Evolutionary conservation across 2,797 vertebrate genomes (phyloP).

Genomic region (Australoheros facetus): DNA sequence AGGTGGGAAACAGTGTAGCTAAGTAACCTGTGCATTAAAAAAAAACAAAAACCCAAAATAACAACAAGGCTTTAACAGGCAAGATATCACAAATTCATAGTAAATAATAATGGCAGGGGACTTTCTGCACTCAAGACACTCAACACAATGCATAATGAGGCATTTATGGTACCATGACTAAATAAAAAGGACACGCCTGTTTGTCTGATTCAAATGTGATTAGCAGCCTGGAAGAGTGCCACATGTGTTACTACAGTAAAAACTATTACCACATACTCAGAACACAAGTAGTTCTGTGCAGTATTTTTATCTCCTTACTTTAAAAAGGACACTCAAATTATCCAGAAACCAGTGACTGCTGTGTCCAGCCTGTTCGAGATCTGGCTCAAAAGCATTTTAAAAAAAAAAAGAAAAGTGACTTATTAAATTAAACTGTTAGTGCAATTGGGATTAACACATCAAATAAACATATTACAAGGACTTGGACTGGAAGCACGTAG

Average conservation of each 20-base stretch:
- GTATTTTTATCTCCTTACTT: not conserved
- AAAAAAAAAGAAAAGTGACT: conserved; percentile 43
- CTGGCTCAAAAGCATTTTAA: conserved; percentile 23
- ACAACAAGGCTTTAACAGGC: not conserved
- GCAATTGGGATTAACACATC: conserved; percentile 54
- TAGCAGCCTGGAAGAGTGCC: conserved; percentile 16
- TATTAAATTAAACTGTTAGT: conserved; percentile 57
- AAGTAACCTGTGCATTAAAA: conserved; percentile 43
- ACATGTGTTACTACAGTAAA: not conserved
- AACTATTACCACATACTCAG: not conserved
- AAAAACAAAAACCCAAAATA: conserved; percentile 31
- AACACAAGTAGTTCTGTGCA: not conserved
- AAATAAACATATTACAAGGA: conserved; percentile 53
- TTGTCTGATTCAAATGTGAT: conserved; percentile 57
- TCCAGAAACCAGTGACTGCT: conserved; percentile 22
- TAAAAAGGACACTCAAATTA: conserved; percentile 17
- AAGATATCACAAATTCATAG: conserved; percentile 34
- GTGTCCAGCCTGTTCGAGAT: conserved; percentile 42
- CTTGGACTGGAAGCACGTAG: conserved; percentile 21
- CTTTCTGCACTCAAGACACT: conserved; percentile 19
- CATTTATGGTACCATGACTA: conserved; percentile 35
- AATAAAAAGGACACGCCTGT: conserved; percentile 31
- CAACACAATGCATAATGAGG: conserved; percentile 24
- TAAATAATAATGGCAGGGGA: conserved; percentile 18
- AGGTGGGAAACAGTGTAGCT: conserved; percentile 45